Percentiles rank a stretch among this genome's conserved stretches.
Conservation (phyloP, 2,797 vertebrate species). For the Sarcoramphus papa region DNA sequence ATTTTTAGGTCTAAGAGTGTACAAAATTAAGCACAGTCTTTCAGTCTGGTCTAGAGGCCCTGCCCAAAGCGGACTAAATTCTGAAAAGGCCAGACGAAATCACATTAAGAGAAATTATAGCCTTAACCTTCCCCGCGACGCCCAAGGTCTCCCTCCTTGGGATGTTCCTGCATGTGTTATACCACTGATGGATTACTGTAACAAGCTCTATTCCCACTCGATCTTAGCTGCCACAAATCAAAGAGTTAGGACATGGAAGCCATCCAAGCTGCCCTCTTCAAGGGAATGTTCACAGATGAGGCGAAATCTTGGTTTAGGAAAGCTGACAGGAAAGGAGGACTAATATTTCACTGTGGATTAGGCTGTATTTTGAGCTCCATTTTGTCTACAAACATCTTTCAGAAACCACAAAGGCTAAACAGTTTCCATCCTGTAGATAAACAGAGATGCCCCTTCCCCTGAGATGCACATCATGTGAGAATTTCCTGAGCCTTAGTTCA, state of each 20-base stretch:
- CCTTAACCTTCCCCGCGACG: slow-evolving; percentile 7
- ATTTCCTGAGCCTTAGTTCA: not conserved
- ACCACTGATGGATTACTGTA: slow-evolving; percentile 45
- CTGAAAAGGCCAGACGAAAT: slow-evolving; percentile 52
- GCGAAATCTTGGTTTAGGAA: slow-evolving; percentile 40
- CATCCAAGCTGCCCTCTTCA: slow-evolving; percentile 49
- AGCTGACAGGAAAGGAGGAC: slow-evolving; percentile 50
- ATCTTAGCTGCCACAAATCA: slow-evolving; percentile 53
- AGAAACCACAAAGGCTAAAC: slow-evolving; percentile 46
- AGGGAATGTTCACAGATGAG: slow-evolving; percentile 26
- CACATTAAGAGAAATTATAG: slow-evolving; percentile 58
- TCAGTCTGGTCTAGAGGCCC: slow-evolving; percentile 29
- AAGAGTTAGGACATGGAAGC: slow-evolving; percentile 30
- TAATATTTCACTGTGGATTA: slow-evolving; percentile 55
- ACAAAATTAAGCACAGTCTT: not conserved
- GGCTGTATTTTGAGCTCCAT: slow-evolving; percentile 27
- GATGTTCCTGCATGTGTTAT: slow-evolving; percentile 40
- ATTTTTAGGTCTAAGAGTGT: not conserved
- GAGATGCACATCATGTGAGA: not conserved
- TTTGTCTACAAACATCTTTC: slow-evolving; percentile 32
- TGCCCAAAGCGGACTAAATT: not conserved
- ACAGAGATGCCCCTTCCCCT: slow-evolving; percentile 37
- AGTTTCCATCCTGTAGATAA: slow-evolving; percentile 32
- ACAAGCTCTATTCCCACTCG: slow-evolving; percentile 43
- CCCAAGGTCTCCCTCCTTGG: slow-evolving; percentile 48